Evolutionary conservation across 1,140 invertebrate species (phyloP).

Genomic region (Amphibalanus amphitrite): DNA sequence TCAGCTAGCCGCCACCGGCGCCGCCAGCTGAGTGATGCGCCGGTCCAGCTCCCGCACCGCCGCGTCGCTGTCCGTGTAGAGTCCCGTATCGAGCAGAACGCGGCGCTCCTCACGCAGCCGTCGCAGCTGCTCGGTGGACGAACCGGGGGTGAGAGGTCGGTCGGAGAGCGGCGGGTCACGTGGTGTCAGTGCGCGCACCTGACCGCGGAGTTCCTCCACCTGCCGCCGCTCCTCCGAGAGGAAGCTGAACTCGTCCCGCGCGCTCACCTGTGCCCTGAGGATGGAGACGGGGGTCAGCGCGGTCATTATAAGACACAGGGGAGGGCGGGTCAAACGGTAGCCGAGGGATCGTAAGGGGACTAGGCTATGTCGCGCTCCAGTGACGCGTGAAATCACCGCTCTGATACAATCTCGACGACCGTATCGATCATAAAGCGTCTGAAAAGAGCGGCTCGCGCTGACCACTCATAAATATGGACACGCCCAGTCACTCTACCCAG

Average conservation of each 20-base stretch:
- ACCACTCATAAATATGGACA: too few species aligned
- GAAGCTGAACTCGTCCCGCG: slow-evolving; percentile 20
- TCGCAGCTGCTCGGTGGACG: slow-evolving; percentile 16
- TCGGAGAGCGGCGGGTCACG: slow-evolving; percentile 2
- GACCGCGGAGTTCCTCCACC: neutral
- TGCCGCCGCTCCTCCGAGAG: slow-evolving; percentile 14
- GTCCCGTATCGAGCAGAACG: slow-evolving; percentile 27
- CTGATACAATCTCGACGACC: too few species aligned
- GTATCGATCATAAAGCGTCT: too few species aligned
- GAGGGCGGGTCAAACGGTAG: too few species aligned
- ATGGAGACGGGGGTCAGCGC: neutral
- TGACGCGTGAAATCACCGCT: too few species aligned
- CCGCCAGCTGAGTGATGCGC: slow-evolving; percentile 21
- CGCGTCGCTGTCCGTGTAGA: slow-evolving; percentile 28
- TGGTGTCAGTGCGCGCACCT: slow-evolving; percentile 7
- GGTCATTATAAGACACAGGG: too few species aligned
- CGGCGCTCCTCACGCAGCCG: slow-evolving; percentile 29
- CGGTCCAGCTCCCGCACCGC: slow-evolving; percentile 29
- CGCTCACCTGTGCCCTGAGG: slow-evolving; percentile 23
- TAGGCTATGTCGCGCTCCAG: too few species aligned
- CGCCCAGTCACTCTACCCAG: too few species aligned
- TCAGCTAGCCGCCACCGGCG: neutral
- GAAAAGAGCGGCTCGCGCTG: too few species aligned
- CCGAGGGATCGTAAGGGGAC: too few species aligned
- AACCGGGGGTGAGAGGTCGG: neutral